Evolutionary conservation across 2,113 vertebrate species (phyloP).

Genomic region (Dipodomys merriami): DNA sequence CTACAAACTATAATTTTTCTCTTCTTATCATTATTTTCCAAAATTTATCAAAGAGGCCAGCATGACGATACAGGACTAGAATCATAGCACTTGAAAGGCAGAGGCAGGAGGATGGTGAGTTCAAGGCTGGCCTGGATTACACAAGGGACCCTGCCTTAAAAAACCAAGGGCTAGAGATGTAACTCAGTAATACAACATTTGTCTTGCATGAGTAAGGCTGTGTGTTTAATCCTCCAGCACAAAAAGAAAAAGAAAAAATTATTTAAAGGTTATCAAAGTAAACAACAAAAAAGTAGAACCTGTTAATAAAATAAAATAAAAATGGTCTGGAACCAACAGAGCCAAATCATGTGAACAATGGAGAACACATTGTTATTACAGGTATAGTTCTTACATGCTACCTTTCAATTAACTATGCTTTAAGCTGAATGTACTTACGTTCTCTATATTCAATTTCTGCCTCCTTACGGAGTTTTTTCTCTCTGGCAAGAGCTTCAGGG

Average conservation of each 20-base stretch:
- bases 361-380: neutral
- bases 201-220: too few species aligned
- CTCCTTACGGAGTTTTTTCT: slow-evolving; percentile 93
- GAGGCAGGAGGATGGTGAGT: neutral
- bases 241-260: neutral
- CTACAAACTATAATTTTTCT: neutral
- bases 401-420: slow-evolving; percentile 43
- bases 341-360: neutral
- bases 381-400: neutral
- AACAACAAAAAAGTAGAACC: neutral
- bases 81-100: too few species aligned
- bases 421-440: slow-evolving; percentile 87
- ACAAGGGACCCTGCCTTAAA: too few species aligned
- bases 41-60: neutral
- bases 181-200: too few species aligned
- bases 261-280: neutral
- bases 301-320: slow-evolving; percentile 28
- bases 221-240: too few species aligned
- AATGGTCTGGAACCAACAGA: neutral
- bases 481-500: slow-evolving; percentile 94
- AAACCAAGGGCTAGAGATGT: too few species aligned
- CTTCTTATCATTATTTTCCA: slow-evolving; percentile 28
- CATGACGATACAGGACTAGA: too few species aligned
- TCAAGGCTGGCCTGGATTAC: neutral
- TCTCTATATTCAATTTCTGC: slow-evolving; percentile 95